Evolutionary conservation across 2,888 invertebrate species (phyloP).

Genomic region (Cenopis cana): DNA sequence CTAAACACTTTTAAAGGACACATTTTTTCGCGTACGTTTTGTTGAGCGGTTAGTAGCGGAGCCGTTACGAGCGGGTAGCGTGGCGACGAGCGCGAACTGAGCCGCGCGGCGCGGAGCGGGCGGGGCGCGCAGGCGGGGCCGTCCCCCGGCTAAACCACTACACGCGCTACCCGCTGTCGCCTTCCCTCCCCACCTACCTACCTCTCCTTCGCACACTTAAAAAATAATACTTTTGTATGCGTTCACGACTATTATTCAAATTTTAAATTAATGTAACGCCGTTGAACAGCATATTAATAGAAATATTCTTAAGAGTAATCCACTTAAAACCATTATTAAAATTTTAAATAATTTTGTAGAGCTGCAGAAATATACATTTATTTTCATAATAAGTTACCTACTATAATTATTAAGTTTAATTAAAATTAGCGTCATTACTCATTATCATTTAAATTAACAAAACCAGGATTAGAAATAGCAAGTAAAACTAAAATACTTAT

Average conservation of each 20-base stretch:
- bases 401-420: conserved; percentile 4
- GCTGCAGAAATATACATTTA: not conserved
- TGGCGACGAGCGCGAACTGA: conserved; percentile 51
- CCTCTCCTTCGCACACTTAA: conserved; percentile 52
- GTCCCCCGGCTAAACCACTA: conserved; percentile 70
- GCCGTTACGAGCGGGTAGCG: conserved; percentile 38
- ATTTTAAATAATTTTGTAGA: conserved; percentile 1
- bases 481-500: not conserved
- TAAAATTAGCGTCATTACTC: not conserved
- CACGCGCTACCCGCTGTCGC: conserved; percentile 76
- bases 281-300: conserved; percentile 29
- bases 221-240: conserved; percentile 35
- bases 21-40: conserved; percentile 26
- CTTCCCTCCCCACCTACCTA: conserved; percentile 59
- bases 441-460: not conserved
- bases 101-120: conserved; percentile 53
- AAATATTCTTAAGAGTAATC: not conserved
- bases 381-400: not conserved
- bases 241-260: conserved; percentile 34
- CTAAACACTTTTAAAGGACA: conserved; percentile 20
- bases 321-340: conserved; percentile 1
- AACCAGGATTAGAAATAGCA: not conserved
- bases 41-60: conserved; percentile 26
- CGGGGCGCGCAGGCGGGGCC: conserved; percentile 56
- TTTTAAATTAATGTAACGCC: conserved; percentile 31